Percentiles rank a stretch among this genome's conserved stretches.
Conservation (phyloP, 2,888 invertebrate genomes). For the Laspeyria flexula region DNA sequence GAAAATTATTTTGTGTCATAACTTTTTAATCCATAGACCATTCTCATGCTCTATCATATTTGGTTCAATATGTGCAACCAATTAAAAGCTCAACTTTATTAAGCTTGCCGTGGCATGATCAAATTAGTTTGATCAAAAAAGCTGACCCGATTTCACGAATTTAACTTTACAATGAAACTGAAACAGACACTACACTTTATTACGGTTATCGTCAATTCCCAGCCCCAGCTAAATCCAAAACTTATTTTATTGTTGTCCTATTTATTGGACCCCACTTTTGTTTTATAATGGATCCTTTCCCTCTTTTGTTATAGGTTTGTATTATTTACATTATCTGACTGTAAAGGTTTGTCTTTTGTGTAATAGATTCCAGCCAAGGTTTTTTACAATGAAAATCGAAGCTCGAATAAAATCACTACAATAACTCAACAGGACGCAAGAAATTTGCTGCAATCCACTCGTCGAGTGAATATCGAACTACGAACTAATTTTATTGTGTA, state of each 20-base stretch:
- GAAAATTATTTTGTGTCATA: too few species aligned
- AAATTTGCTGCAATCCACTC: slow-evolving; percentile 18
- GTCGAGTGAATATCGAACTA: slow-evolving; percentile 1
- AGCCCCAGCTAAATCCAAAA: slow-evolving; percentile 23
- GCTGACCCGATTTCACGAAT: slow-evolving; percentile 14
- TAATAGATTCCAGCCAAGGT: neutral
- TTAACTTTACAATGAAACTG: slow-evolving; percentile 12
- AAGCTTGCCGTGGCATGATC: slow-evolving; percentile 1
- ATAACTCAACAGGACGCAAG: slow-evolving; percentile 18
- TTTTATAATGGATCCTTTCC: slow-evolving; percentile 17
- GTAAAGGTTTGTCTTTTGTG: neutral
- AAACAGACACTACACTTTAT: slow-evolving; percentile 17
- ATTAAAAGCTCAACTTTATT: neutral
- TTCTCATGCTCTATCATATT: too few species aligned
- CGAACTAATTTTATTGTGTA: neutral
- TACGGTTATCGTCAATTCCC: slow-evolving; percentile 9
- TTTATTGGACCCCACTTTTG: slow-evolving; percentile 34
- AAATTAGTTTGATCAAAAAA: slow-evolving; percentile 11
- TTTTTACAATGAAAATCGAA: neutral
- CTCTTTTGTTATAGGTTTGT: neutral
- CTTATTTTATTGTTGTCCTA: slow-evolving; percentile 21
- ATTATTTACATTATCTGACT: too few species aligned
- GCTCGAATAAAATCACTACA: slow-evolving; percentile 5
- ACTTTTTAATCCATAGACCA: too few species aligned
- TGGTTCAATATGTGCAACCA: too few species aligned